A percentile compares a stretch with the other conserved stretches of the same genome.
These are phyloP conservation scores for Himalopsyche kuldschensis DNA, from an alignment of 2,888 invertebrate genomes.

Conservation along the genomic window DNA sequence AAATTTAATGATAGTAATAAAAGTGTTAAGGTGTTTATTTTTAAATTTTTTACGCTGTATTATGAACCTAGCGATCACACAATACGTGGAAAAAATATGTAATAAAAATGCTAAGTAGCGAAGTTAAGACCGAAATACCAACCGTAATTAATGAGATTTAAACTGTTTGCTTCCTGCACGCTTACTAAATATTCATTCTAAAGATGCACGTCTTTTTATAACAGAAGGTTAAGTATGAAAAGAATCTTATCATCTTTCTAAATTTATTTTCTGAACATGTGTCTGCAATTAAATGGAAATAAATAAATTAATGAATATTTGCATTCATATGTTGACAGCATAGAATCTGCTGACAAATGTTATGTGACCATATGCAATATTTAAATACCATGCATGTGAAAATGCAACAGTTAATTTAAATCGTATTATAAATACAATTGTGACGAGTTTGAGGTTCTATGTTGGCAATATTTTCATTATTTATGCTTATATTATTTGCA, in stretches of 20 bases:
- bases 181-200: background rate
- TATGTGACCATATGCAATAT: background rate
- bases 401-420: no score
- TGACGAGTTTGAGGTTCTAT: no score
- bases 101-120: constrained; percentile 1
- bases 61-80: background rate
- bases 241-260: background rate
- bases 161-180: background rate
- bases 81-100: background rate
- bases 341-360: background rate
- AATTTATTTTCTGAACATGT: background rate
- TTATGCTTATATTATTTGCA: no score
- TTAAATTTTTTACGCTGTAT: background rate
- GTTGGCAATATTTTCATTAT: no score
- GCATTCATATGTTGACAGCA: background rate
- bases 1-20: background rate
- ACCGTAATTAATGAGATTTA: background rate
- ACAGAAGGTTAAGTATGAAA: background rate
- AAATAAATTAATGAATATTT: background rate
- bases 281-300: background rate
- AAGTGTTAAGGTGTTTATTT: background rate
- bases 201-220: background rate
- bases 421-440: no score
- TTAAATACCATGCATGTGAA: no score
- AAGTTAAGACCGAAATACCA: background rate